Evolutionary conservation across 2,888 invertebrate species (phyloP).

Genomic region (Polyommatus iphigenia): DNA sequence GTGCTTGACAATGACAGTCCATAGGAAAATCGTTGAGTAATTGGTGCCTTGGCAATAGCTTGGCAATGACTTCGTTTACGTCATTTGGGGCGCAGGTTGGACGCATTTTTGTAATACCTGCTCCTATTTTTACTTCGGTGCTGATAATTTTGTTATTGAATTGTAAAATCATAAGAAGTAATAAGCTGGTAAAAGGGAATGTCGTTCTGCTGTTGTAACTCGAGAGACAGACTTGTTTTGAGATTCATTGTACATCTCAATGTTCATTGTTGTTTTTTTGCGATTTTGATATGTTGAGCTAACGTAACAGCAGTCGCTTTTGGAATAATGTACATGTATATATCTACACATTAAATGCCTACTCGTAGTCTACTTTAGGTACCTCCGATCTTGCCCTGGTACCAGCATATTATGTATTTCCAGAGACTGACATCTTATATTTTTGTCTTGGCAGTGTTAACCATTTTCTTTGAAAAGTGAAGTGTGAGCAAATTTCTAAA

Average conservation of each 20-base stretch:
- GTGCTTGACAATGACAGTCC: slow-evolving; percentile 40
- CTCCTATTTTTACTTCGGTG: not conserved
- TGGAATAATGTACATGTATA: too few relatives aligned
- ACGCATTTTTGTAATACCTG: not conserved
- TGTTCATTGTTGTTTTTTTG: not conserved
- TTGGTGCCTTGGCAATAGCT: slow-evolving; percentile 46
- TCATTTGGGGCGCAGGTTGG: slow-evolving; percentile 36
- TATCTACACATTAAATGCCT: not conserved
- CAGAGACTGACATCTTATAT: slow-evolving; percentile 46
- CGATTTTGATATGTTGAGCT: not conserved
- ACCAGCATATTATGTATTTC: slow-evolving; percentile 8
- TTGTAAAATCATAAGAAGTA: not conserved
- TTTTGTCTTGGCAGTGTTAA: slow-evolving; percentile 54
- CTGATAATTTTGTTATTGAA: not conserved
- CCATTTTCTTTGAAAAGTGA: slow-evolving; percentile 32
- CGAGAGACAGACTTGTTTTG: not conserved
- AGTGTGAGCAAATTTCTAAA: slow-evolving; percentile 37
- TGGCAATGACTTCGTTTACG: slow-evolving; percentile 45
- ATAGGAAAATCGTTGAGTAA: slow-evolving; percentile 43
- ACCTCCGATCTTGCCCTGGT: not conserved
- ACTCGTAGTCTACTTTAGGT: not conserved
- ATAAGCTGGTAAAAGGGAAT: not conserved
- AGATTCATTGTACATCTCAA: too few relatives aligned
- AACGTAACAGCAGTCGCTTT: not conserved
- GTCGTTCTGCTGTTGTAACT: not conserved